A percentile compares a stretch with the other conserved stretches of the same genome.
Evolutionary conservation across 2,113 vertebrate species (phyloP).

Genomic region (Peromyscus californicus): DNA sequence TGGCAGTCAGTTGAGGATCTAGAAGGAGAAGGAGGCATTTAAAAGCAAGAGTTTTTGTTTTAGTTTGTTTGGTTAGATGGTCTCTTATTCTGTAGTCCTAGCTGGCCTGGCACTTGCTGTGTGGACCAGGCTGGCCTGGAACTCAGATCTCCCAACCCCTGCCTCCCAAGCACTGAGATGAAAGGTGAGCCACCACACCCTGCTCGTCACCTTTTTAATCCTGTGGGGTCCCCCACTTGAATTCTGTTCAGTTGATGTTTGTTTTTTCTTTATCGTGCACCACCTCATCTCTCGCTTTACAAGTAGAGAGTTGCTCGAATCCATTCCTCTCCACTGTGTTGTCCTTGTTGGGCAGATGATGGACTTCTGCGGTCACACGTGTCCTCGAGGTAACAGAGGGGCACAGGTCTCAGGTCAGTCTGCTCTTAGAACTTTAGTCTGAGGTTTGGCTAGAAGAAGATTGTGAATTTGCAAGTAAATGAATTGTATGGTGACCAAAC

Average conservation of each 20-base stretch:
- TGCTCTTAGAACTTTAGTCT: constrained; percentile 45
- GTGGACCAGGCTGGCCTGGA: background rate
- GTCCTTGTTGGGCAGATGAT: constrained; percentile 17
- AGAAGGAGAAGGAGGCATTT: constrained; percentile 9
- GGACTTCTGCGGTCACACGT: constrained; percentile 16
- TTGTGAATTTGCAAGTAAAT: constrained; percentile 69
- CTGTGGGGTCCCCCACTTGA: background rate
- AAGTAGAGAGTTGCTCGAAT: constrained; percentile 52
- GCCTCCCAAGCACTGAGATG: background rate
- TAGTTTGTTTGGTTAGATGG: background rate
- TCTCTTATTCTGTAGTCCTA: background rate
- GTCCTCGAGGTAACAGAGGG: constrained; percentile 71
- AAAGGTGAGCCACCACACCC: no score
- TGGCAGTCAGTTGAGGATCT: background rate
- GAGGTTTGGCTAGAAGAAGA: constrained; percentile 66
- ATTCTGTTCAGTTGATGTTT: background rate
- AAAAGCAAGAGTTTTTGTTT: constrained; percentile 44
- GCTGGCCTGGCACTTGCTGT: background rate
- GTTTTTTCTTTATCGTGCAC: background rate
- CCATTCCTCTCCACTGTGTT: constrained; percentile 13
- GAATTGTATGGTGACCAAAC: constrained; percentile 73
- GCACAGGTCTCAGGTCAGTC: constrained; percentile 71
- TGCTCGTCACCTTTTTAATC: background rate
- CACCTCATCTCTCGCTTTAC: constrained; percentile 3
- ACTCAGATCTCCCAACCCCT: background rate